A percentile compares a stretch with the other conserved stretches of the same genome.
phyloP scores from a whole-genome alignment of 2,113 vertebrate genomes.

The Sceloporus undulatus region DNA sequence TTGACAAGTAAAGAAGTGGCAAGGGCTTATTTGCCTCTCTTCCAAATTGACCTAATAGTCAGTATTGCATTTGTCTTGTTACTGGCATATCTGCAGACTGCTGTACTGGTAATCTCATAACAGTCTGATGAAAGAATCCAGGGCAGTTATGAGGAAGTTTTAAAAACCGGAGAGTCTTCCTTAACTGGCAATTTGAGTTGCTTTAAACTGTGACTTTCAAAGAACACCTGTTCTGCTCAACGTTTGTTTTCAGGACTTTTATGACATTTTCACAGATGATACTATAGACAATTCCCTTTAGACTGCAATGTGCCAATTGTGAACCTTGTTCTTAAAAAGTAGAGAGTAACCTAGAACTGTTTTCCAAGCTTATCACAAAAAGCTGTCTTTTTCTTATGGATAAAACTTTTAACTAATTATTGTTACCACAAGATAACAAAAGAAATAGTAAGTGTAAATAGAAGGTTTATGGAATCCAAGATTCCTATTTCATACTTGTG shows the following conservation, averaged over 20 bases:
- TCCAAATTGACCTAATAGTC: constrained; percentile 27
- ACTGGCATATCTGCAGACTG: constrained; percentile 20
- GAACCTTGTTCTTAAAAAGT: not conserved
- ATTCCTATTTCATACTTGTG: not conserved
- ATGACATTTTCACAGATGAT: not conserved
- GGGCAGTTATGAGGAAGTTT: not conserved
- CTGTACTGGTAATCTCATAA: not conserved
- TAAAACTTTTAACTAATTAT: not conserved
- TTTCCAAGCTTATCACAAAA: not conserved
- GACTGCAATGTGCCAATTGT: not conserved
- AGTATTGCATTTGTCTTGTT: constrained; percentile 11
- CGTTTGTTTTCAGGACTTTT: constrained; percentile 6
- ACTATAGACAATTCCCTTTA: not conserved
- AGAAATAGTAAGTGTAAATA: not conserved
- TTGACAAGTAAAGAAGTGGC: constrained; percentile 17
- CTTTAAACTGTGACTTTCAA: not conserved
- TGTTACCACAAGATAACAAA: not conserved
- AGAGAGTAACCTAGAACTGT: not conserved
- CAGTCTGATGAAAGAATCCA: not conserved
- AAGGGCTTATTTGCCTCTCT: constrained; percentile 32
- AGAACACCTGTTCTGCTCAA: not conserved
- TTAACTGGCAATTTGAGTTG: not conserved
- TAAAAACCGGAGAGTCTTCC: not conserved
- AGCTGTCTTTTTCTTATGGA: not conserved
- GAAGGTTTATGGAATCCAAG: not conserved